phyloP scores from a whole-genome alignment of 2,113 vertebrate genomes.

The Xenus cinereus region DNA sequence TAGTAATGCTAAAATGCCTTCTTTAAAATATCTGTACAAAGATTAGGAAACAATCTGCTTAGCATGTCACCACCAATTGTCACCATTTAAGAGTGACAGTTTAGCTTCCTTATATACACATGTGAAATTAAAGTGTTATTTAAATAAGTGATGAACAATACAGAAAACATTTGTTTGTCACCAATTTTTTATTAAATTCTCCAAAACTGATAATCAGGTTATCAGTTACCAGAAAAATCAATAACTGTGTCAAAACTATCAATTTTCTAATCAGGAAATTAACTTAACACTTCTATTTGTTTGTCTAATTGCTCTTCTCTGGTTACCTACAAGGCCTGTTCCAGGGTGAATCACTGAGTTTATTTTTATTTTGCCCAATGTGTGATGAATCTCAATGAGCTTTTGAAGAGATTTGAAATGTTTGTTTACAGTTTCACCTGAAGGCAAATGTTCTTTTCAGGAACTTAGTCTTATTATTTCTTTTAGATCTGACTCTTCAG shows the following conservation, averaged over 20 bases:
- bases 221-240: background rate
- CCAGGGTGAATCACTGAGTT: background rate
- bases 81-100: background rate
- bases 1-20: background rate
- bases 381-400: background rate
- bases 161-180: background rate
- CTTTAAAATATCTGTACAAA: background rate
- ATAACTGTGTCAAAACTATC: background rate
- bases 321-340: background rate
- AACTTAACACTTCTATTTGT: background rate
- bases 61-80: fast-evolving
- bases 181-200: background rate
- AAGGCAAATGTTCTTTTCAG: background rate
- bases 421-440: background rate
- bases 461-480: background rate
- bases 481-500: background rate
- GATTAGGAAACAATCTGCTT: background rate
- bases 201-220: background rate
- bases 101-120: background rate
- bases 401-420: background rate
- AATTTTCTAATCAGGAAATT: background rate
- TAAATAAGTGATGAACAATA: background rate
- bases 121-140: background rate
- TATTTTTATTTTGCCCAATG: background rate
- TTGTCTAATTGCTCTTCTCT: background rate